Evolutionary conservation across 2,888 invertebrate species (phyloP), one percentile per base, ranked within the genome.

Genomic region (Cryptosula pallasiana): DNA sequence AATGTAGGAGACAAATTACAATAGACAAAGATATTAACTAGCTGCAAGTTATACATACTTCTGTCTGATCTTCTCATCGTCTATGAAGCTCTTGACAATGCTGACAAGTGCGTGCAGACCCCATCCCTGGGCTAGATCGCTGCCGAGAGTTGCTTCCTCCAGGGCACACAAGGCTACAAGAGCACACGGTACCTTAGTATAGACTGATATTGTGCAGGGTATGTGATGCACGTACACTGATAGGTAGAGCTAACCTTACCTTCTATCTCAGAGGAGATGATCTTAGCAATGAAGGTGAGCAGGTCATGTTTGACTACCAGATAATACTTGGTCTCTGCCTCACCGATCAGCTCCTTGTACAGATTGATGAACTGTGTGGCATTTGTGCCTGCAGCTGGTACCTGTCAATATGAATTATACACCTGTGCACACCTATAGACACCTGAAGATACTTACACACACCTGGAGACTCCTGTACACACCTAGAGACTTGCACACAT

Each of bases 311-410:
- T 82, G 36, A 95, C 87, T 0, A 95, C 94, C 74, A 97, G 87
- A 86, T 95, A 96, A 81, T 94, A 94, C 78, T 94, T 93, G 94
- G 95, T 97, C 5, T 95, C 94, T 0, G 90, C 89, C 77, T 92
- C 91, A 29, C 91, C 89, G 1, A 95, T 92, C 69, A 97, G 86
- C 76, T 89, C 90, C 82, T 94, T 91, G 84, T 94, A 96, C 0
- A 97, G 87, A 23, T 90, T 89, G 73, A 97, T 87, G 83, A 93
- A 98, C 84, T 97, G 96, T 2, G 92, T 91, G 75, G 95, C 93
- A 72, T 92, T 92, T 32, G 34, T 71, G 58, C 35, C 57, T 45
- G 29, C 69, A 25, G 1, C n/a, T 1, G 34, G 71, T 35, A 72
- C 72, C 72, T 35, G 35, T 13, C 71, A 35, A 70, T 71, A 73